Base-by-base conservation (phyloP, 1,140 invertebrate species). In the Colletes gigas region DNA sequence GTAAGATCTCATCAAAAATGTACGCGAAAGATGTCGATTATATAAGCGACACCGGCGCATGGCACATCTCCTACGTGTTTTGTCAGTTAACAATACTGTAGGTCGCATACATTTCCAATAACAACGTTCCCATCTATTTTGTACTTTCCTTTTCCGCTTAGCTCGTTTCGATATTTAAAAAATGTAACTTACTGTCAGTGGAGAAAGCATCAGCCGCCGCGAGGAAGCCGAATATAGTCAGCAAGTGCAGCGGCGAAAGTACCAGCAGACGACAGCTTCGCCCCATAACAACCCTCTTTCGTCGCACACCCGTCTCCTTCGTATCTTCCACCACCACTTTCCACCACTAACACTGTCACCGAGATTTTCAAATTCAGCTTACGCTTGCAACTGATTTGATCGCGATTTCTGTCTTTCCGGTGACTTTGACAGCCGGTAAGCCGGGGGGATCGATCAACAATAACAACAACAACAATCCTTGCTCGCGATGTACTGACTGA, bases 271-370 rank as follows among this genome's bases (percentile, higher is more conserved):
- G 82, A 81, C 63, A 88, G 59, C 71, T 82, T 88, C 83, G 86
- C 85, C 83, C 86, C 86, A 87, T 88, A 82, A 88, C 85, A 88
- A 87, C 82, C 85, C 84, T 87, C 82, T 86, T 86, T 84, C 67
- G 68, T 83, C 75, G 76, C 72, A 75, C 78, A 63, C 82, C 54
- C 71, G 62, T 85, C 55, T 78, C 63, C 81, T 81, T 80, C 60
- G 62, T 86, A 60, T 66, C 57, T 73, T 77, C 81, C 81, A 78
- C 81, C 47, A 83, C 81, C 65, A 77, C 72, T 60, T 41, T 70
- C 52, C 59, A 82, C 81, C 74, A 86, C 82, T 50, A 54, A 44
- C 59, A 74, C 78, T 71, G 41, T 57, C 72, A 77, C 78, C 59
- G 47, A 74, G 41, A 65, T 50, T 60, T 47, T 41, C 10, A 8